Conservation (phyloP, 2,113 vertebrate species). For the Psephotus haematonotus region DNA sequence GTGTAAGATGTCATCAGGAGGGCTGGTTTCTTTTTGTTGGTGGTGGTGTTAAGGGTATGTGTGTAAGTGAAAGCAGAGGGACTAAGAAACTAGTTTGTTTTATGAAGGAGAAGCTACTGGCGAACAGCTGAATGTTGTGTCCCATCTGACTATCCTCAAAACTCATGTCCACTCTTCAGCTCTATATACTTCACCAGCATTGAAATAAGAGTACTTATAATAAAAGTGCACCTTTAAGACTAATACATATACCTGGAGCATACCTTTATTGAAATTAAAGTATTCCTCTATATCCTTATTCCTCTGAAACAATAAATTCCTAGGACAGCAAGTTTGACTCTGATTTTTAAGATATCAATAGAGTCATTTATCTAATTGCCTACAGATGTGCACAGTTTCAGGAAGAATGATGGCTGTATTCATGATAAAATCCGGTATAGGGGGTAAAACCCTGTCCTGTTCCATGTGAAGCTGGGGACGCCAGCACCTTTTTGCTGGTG, state of each 20-base stretch:
- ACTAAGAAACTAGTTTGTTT: neutral
- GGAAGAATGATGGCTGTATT: neutral
- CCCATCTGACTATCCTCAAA: neutral
- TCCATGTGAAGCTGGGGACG: rapidly evolving
- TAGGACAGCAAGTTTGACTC: neutral
- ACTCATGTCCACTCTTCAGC: neutral
- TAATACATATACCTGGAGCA: neutral
- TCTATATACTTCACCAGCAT: neutral
- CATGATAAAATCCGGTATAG: neutral
- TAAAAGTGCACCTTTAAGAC: neutral
- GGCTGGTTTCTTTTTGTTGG: neutral
- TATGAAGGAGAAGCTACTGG: neutral
- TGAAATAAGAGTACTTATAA: neutral
- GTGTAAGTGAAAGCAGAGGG: neutral
- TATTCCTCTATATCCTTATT: neutral
- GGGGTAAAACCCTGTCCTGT: neutral
- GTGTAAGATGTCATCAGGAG: neutral
- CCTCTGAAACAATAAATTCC: neutral
- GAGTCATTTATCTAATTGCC: neutral
- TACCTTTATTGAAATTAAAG: neutral
- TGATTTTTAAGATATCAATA: neutral
- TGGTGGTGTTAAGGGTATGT: neutral
- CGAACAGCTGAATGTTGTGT: neutral
- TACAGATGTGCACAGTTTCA: neutral
- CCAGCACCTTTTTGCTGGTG: neutral